Percentiles rank a stretch among this genome's conserved stretches.
Conservation (phyloP, 2,797 vertebrate species). For the Holocentrus rufus region DNA sequence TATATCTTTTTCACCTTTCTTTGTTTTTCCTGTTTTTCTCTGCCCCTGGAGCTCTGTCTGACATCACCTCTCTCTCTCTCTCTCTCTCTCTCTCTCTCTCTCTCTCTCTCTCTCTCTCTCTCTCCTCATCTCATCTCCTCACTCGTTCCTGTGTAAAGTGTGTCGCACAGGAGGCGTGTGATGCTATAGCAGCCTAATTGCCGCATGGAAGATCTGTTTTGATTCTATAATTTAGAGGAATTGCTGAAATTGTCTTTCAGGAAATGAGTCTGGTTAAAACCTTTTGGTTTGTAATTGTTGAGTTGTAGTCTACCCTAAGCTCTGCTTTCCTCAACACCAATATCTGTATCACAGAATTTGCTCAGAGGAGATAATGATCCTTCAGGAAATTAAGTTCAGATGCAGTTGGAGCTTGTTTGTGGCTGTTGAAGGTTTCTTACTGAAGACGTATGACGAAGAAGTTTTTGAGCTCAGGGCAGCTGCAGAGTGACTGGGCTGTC, state of each 20-base stretch:
- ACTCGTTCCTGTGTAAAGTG: slow-evolving; percentile 21
- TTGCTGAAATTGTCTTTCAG: neutral
- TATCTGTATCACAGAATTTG: slow-evolving; percentile 13
- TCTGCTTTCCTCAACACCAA: slow-evolving; percentile 8
- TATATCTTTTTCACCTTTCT: slow-evolving; percentile 39
- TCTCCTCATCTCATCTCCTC: neutral
- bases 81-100: neutral
- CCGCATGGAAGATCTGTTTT: neutral
- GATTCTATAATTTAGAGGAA: slow-evolving; percentile 6
- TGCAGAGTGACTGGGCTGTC: too few species aligned
- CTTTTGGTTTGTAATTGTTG: slow-evolving; percentile 23
- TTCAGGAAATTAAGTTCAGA: slow-evolving; percentile 40
- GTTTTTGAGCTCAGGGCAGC: too few species aligned
- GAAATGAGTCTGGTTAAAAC: slow-evolving; percentile 14
- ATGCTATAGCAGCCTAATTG: slow-evolving; percentile 13
- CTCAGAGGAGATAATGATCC: slow-evolving; percentile 31
- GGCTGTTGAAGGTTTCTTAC: slow-evolving; percentile 32
- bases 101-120: neutral
- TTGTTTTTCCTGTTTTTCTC: slow-evolving; percentile 38
- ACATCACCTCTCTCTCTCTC: neutral
- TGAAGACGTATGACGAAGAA: neutral
- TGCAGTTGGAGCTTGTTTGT: neutral
- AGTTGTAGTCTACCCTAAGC: slow-evolving; percentile 30
- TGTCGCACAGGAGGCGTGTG: neutral
- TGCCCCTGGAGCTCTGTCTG: slow-evolving; percentile 15